Conservation (phyloP, 2,797 vertebrate species). For the Poliocrania exsul region DNA sequence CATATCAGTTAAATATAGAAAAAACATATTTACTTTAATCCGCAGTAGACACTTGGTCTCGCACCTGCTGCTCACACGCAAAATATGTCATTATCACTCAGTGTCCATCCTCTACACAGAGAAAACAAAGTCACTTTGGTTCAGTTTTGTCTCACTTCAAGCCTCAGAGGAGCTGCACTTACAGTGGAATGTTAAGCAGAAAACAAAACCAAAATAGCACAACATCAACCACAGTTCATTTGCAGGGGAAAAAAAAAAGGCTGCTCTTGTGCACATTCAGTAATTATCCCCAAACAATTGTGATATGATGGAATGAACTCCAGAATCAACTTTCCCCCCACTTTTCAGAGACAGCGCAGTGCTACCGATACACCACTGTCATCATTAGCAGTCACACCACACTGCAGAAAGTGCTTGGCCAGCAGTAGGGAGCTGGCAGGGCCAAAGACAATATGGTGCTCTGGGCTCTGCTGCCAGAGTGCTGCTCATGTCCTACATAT, state of each 20-base stretch:
- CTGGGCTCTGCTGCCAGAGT: neutral
- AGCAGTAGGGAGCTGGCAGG: fast-evolving
- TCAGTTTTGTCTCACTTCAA: constrained; percentile 65
- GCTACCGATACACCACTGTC: neutral
- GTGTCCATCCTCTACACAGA: constrained; percentile 24
- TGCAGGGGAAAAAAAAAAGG: neutral
- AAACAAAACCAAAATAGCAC: constrained; percentile 73
- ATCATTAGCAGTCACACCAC: neutral
- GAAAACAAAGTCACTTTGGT: constrained; percentile 58
- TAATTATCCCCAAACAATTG: constrained; percentile 67
- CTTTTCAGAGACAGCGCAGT: neutral
- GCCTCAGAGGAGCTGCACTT: constrained; percentile 71
- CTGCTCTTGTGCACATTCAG: constrained; percentile 53
- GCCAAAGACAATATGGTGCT: neutral
- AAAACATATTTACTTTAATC: constrained; percentile 67
- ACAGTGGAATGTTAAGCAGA: constrained; percentile 74
- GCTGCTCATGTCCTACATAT: neutral
- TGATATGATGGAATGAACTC: neutral
- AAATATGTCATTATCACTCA: constrained; percentile 71
- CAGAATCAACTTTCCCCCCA: neutral
- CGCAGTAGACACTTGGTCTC: constrained; percentile 54
- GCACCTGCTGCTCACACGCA: constrained; percentile 73
- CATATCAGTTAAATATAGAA: constrained; percentile 66
- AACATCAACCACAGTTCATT: constrained; percentile 39
- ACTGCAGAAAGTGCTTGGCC: neutral